Evolutionary conservation across 2,113 vertebrate genomes (phyloP).

Genomic region (Pomatorhinus ruficollis): DNA sequence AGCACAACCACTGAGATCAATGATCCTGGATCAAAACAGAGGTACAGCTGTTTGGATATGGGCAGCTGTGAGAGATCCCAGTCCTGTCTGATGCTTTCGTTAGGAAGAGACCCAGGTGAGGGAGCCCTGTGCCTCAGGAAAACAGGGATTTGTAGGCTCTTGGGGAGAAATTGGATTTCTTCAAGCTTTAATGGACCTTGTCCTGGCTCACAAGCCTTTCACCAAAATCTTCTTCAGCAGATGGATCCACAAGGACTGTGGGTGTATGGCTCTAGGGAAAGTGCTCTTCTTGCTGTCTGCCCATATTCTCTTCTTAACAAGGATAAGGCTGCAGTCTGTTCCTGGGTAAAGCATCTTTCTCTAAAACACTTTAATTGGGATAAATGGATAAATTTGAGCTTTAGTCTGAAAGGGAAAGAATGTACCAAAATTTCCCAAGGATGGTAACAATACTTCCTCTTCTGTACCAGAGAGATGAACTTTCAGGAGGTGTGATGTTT

Average conservation of each 20-base stretch:
- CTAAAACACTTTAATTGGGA: not conserved
- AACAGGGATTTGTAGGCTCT: not conserved
- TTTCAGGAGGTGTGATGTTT: not conserved
- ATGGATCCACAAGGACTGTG: not conserved
- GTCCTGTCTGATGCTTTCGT: not conserved
- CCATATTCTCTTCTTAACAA: not conserved
- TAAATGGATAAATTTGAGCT: not conserved
- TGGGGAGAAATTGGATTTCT: not conserved
- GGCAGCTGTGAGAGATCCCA: not conserved
- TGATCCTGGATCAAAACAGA: not conserved
- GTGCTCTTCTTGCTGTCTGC: not conserved
- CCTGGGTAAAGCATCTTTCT: not conserved
- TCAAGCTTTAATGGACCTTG: not conserved
- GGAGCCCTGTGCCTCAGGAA: not conserved
- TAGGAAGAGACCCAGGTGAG: not conserved
- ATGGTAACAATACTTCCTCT: not conserved
- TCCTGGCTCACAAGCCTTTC: not conserved
- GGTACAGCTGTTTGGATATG: rapidly evolving
- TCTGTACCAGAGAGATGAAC: not conserved
- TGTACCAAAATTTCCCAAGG: not conserved
- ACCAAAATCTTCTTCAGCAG: not conserved
- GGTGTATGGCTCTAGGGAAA: not conserved
- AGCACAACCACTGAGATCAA: not conserved
- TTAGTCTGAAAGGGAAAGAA: not conserved
- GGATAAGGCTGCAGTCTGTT: not conserved